Evolutionary conservation across 2,888 invertebrate genomes (phyloP), one percentile per base, ranked within the genome.

Genomic region (Gandaritis pyraliata): DNA sequence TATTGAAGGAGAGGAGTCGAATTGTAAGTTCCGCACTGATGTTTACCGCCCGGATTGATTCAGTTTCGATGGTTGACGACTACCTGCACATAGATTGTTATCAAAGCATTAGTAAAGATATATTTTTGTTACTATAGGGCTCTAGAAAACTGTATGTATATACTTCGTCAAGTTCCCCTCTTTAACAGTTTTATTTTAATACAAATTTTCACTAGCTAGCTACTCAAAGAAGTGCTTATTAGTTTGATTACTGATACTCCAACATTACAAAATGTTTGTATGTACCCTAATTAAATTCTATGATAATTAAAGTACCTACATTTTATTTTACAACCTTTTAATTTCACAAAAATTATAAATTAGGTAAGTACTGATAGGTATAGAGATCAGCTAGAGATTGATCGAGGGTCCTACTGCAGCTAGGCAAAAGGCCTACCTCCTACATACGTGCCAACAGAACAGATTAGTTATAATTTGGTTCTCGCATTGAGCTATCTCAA

Each of bases 241-340:
- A 90, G 89, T 90, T 90, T 87, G 85, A 84, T 88, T 87, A 90
- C 85, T 90, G n/a, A 88, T 90, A 88, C 85, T 90, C 87, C 89
- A 85, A 85, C 87, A 88, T 89, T 90, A 90, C 88, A 89, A 89
- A 88, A 86, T 88, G 88, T 91, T 92, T 92, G 90, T 92, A 91
- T 90, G 89, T 91, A 92, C 88, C 88, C 85, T 90, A 88, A 91
- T 90, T 90, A 91, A 92, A 92, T 90, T 90, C 87, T 91, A 90
- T 90, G 85, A 90, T 87, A 91, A 33, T 87, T 87, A 82, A 77
- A 75, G 72, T 75, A 78, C n/a, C n/a, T n/a, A n/a, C 68, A 74
- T 85, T 87, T 86, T 78, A 83, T 83, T 87, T 64, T 47, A 18
- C 18, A 29, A 23, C 45, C 23, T 16, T 18, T 45, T 45, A 16